Conservation (phyloP, 23 tunicate genomes). For the Botrylloides violaceus region DNA sequence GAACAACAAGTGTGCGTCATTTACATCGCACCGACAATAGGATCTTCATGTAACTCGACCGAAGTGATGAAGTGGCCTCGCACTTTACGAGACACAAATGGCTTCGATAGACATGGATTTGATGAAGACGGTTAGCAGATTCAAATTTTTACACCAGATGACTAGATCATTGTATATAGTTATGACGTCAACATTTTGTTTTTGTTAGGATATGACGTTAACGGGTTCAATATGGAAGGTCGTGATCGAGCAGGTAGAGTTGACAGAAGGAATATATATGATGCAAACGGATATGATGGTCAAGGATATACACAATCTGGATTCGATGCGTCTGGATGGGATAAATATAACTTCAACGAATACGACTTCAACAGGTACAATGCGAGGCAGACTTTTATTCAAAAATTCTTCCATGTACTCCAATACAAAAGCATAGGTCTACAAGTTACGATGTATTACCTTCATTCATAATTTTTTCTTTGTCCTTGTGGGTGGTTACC, state of each 20-base stretch:
- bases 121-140: slow-evolving; percentile 34
- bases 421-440: not conserved
- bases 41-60: slow-evolving; percentile 60
- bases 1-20: slow-evolving; percentile 67
- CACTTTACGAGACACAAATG: slow-evolving; percentile 21
- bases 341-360: slow-evolving; percentile 31
- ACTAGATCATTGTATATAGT: not conserved
- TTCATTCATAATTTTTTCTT: too few species aligned
- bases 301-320: slow-evolving; percentile 60
- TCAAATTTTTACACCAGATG: too few species aligned
- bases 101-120: slow-evolving; percentile 69
- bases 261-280: slow-evolving; percentile 43
- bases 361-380: slow-evolving; percentile 47
- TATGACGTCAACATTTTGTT: not conserved
- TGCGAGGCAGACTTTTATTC: not conserved
- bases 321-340: slow-evolving; percentile 77
- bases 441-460: not conserved
- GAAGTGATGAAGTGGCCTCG: slow-evolving; percentile 4
- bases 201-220: slow-evolving; percentile 46
- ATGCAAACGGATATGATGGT: slow-evolving; percentile 22
- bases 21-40: slow-evolving; percentile 80
- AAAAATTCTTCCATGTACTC: not conserved
- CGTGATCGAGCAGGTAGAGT: slow-evolving; percentile 22
- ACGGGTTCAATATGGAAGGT: slow-evolving; percentile 58
- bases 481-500: too few species aligned